phyloP scores from a whole-genome alignment of 2,113 vertebrate genomes.

The Aphyosemion australe region DNA sequence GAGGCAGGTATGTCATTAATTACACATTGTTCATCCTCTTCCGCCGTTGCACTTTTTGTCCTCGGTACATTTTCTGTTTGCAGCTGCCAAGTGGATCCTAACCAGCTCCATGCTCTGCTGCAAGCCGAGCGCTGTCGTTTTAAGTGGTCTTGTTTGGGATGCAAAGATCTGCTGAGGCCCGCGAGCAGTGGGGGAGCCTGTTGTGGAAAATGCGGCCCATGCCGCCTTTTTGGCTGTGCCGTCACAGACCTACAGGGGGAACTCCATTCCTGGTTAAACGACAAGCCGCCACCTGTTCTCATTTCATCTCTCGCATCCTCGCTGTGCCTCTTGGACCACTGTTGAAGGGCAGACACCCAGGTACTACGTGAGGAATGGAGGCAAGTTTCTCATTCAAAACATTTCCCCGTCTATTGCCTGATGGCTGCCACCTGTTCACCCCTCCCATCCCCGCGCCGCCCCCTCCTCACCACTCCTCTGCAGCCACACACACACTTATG shows the following conservation, averaged over 20 bases:
- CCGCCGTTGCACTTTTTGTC: slow-evolving; percentile 12
- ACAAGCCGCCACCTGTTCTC: slow-evolving; percentile 75
- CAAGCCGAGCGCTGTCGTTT: background rate
- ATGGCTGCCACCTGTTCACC: slow-evolving; percentile 79
- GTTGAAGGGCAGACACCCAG: slow-evolving; percentile 74
- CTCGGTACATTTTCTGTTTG: slow-evolving; percentile 16
- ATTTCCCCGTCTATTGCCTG: slow-evolving; percentile 73
- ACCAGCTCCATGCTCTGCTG: background rate
- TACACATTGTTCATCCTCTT: slow-evolving; percentile 29
- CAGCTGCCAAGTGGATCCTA: slow-evolving; percentile 2
- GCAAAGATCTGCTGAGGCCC: slow-evolving; percentile 11
- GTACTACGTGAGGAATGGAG: slow-evolving; percentile 72
- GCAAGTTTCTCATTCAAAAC: slow-evolving; percentile 70
- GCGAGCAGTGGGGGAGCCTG: slow-evolving; percentile 14
- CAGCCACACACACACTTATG: slow-evolving; percentile 1
- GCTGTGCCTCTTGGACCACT: slow-evolving; percentile 63
- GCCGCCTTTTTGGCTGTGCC: slow-evolving; percentile 30
- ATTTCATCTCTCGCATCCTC: slow-evolving; percentile 64
- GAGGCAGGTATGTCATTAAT: slow-evolving; percentile 56
- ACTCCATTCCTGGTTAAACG: slow-evolving; percentile 58
- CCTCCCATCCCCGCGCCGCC: slow-evolving; percentile 1
- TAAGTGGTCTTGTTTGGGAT: slow-evolving; percentile 15
- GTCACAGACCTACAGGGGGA: slow-evolving; percentile 47
- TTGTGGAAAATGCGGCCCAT: slow-evolving; percentile 11
- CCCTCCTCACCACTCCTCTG: background rate